Base-by-base conservation (phyloP, 2,113 vertebrate species). In the Meles meles region DNA sequence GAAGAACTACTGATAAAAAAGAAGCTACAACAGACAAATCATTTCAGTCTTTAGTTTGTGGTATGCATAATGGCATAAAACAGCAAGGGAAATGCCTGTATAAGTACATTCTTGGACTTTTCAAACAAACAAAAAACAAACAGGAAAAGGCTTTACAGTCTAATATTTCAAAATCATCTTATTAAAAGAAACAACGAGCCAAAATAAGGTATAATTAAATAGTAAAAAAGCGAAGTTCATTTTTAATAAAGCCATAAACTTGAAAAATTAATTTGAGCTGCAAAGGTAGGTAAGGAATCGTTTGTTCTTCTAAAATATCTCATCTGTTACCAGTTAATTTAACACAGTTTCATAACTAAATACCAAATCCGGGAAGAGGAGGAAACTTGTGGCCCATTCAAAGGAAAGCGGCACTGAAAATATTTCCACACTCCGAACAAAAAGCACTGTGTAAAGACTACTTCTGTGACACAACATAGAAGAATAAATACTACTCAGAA, bases 31-130 rank as follows among this genome's bases (percentile, higher is more conserved):
- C 18, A 95, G 83, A 97, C 18, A 39, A 57, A 90, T 44, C 89
- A 86, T 37, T 95, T 98, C 85, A 97, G 47, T 84, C 97, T 98
- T 82, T 94, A 90, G 85, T 93, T 96, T 98, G 97, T 97, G 98
- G 98, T 97, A 93, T 93, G 90, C 61, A 98, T 65, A 98, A 97
- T 92, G 97, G 97, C 97, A 97, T 86, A 97, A 96, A 97, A 92
- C 7, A 96, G n/a, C 37, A 31, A 79, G 79, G 71, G 49, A 88
- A 96, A 97, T 90, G 88, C 42, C 93, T 80, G 21, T 79, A 69
- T 44, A 83, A 77, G 87, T 61, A 97, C 79, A 96, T 96, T 97
- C 96, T 97, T 98, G 17, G 52, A 82, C 47, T 88, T 96, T 42
- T 85, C 34, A 39, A 76, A 84, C 42, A 89, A 90, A 21, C 59